A percentile compares a stretch with the other conserved stretches of the same genome.
These are phyloP conservation scores for Macrotrachela quadricornifera DNA, from an alignment of 1,140 invertebrate species.

Conservation along the genomic window DNA sequence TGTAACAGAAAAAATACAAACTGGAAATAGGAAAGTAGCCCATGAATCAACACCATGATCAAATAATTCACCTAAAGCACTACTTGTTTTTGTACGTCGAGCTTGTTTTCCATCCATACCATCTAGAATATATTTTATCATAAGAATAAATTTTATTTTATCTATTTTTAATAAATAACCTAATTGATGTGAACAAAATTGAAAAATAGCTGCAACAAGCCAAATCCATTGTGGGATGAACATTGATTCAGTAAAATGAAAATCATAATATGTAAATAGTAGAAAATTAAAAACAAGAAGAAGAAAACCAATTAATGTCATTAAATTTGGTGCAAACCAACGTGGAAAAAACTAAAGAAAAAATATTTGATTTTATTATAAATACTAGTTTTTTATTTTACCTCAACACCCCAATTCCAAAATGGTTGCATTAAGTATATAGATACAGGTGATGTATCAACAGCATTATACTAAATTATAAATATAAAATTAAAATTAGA, in stretches of 20 bases:
- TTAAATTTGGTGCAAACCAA: conserved; percentile 29
- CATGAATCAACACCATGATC: conserved; percentile 40
- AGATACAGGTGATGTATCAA: conserved; percentile 78
- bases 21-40: conserved; percentile 70
- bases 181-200: conserved; percentile 80
- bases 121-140: conserved; percentile 19
- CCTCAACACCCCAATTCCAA: conserved; percentile 67
- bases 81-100: conserved; percentile 30
- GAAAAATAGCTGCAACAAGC: conserved; percentile 55
- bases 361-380: too few species aligned
- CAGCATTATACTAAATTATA: conserved; percentile 53
- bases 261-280: conserved; percentile 68
- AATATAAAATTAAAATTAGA: background rate
- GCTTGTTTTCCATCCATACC: conserved; percentile 38
- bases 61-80: conserved; percentile 35
- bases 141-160: too few species aligned
- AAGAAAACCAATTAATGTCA: conserved; percentile 26
- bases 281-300: conserved; percentile 32
- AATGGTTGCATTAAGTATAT: conserved; percentile 93
- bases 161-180: conserved; percentile 45
- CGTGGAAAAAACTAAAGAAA: conserved; percentile 17
- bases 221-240: conserved; percentile 59
- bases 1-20: conserved; percentile 61
- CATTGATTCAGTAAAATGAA: conserved; percentile 31
- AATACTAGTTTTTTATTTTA: too few species aligned